Evolutionary conservation across 1,140 invertebrate species (phyloP), one percentile per base, ranked within the genome.

Genomic region (Radopholus similis): DNA sequence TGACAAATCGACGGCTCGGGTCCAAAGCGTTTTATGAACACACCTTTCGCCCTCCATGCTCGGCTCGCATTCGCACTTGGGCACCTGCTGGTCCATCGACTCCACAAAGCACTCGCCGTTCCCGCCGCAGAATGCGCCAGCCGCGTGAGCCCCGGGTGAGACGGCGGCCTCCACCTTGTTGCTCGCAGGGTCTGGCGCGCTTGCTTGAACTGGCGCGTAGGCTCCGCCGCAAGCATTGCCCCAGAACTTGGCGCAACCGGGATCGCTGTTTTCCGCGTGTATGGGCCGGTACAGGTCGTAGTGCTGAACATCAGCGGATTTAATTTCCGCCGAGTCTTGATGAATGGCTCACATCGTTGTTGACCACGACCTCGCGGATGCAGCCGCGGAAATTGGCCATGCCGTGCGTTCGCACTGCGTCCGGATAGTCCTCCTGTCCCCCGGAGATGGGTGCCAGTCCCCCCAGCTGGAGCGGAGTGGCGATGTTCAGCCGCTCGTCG

Each of bases 401-500:
- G 13, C 56, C 67, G 3, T 64, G 54, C 21, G 68, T 55, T 23
- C 40, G 53, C 9, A 79, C 66, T 9, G 77, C 34, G 21, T 34
- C 32, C n/a, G 71, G 69, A 53, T 71, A 71, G 23, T 71, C 64
- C 30, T 68, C 66, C 15, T 71, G 30, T 9, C 37, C 30, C 15
- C 55, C 63, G 34, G 49, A 40, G 9, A 72, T 15, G 21, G 55
- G 38, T 8, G 68, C 70, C 35, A 77, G 15, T 11, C 79, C 79
- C 42, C 81, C 79, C 30, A 81, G 38, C 67, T 81, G 79, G 1
- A 81, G 59, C 2, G 79, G 81, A 0, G 69, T 68, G 15, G 76
- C 74, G 34, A 82, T 74, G 58, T 81, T 81, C 32, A 81, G 66
- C 23, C 81, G 67, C 60, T 81, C 79, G 58, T 81, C 81, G 60